Conservation (phyloP, 2,888 invertebrate species). For the Cosmopolites sordidus region DNA sequence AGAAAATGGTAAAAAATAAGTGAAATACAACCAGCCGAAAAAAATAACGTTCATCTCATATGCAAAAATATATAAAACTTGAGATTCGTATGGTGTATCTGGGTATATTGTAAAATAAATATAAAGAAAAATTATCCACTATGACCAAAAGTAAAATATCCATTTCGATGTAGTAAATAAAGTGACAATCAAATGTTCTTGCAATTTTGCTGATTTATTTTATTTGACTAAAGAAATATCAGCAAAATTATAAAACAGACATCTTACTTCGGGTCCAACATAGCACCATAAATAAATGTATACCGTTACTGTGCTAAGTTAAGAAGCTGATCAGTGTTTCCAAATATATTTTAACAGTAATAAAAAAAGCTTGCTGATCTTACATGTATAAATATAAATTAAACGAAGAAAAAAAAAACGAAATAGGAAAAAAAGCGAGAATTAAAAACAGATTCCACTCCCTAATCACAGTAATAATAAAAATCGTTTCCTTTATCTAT, state of each 20-base stretch:
- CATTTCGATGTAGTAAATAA: no score
- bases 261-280: no score
- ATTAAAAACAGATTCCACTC: slow-evolving; percentile 24
- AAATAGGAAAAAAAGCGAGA: neutral
- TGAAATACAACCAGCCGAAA: no score
- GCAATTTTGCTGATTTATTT: no score
- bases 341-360: neutral
- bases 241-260: no score
- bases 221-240: no score
- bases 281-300: no score
- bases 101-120: slow-evolving; percentile 4
- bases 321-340: neutral
- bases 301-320: neutral
- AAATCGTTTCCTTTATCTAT: slow-evolving; percentile 21
- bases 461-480: slow-evolving; percentile 27
- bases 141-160: no score
- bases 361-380: neutral
- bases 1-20: no score
- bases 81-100: neutral
- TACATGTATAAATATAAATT: neutral
- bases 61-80: no score
- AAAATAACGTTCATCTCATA: no score
- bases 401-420: neutral
- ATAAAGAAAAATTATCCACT: neutral
- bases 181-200: no score